Percentiles rank a stretch among this genome's conserved stretches.
Evolutionary conservation across 2,797 vertebrate species (phyloP).

Genomic region (Premnoplex brunnescens): DNA sequence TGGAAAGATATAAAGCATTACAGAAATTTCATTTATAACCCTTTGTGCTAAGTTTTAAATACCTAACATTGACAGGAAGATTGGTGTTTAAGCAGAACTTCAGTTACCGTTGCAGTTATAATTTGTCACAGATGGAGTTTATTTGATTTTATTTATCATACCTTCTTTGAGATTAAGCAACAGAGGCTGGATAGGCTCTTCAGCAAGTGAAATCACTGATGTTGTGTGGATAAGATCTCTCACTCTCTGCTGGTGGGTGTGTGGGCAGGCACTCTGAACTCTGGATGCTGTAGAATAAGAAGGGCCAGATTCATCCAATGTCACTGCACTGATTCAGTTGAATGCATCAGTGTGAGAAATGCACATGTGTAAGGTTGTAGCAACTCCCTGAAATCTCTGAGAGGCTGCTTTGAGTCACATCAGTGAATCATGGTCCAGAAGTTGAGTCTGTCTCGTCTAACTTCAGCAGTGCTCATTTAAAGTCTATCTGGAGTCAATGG

Average conservation of each 20-base stretch:
- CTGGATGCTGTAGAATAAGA: neutral
- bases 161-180: neutral
- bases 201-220: neutral
- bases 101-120: neutral
- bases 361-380: neutral
- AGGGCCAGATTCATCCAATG: neutral
- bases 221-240: neutral
- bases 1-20: conserved; percentile 9
- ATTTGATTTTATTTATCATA: neutral
- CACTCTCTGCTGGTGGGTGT: neutral
- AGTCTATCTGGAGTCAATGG: neutral
- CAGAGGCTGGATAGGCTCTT: neutral
- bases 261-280: neutral
- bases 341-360: neutral
- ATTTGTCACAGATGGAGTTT: neutral
- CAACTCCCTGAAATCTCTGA: neutral
- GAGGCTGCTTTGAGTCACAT: neutral
- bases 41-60: conserved; percentile 5
- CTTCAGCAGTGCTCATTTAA: neutral
- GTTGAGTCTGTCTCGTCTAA: neutral
- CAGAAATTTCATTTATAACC: conserved; percentile 21
- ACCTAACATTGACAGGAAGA: neutral
- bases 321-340: neutral
- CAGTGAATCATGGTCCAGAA: neutral
- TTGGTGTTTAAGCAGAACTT: neutral